These are phyloP conservation scores for Galaxea fascicularis DNA, from an alignment of 92 coral and sea anemone species.

Conservation along the genomic window DNA sequence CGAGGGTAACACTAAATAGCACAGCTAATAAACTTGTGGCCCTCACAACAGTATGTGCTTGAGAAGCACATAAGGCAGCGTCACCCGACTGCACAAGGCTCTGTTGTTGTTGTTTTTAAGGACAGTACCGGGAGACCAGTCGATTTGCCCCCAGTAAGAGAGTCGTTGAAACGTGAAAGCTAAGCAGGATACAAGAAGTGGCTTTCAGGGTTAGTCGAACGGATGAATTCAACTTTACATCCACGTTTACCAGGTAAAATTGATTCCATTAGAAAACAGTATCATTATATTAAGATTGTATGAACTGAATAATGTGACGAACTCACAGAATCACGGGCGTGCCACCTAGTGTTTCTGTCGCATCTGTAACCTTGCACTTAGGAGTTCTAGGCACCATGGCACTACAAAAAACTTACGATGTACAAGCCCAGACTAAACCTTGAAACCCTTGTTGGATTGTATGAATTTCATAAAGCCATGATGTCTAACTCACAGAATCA, in stretches of 20 bases:
- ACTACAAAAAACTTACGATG: not conserved
- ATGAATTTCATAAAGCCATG: not conserved
- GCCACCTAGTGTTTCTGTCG: no score
- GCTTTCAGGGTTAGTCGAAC: slow-evolving; percentile 32
- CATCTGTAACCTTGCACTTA: no score
- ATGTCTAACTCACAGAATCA: not conserved
- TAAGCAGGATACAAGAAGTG: slow-evolving; percentile 32
- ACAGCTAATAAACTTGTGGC: no score
- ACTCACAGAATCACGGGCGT: no score
- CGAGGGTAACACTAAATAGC: no score
- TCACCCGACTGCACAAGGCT: not conserved
- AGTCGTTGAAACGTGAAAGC: slow-evolving; percentile 6
- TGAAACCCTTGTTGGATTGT: no score
- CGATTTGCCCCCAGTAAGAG: slow-evolving; percentile 10
- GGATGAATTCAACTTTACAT: slow-evolving; percentile 41
- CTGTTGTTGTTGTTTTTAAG: not conserved
- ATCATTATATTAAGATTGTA: not conserved
- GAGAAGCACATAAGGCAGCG: not conserved
- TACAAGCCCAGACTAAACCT: not conserved
- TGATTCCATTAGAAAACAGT: not conserved
- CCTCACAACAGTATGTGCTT: no score
- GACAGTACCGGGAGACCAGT: not conserved
- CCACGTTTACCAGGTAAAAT: slow-evolving; percentile 43
- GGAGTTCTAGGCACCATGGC: not conserved
- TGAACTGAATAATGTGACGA: no score